Evolutionary conservation across 1,140 invertebrate genomes (phyloP).

Genomic region (Panagrolaimus sp.): DNA sequence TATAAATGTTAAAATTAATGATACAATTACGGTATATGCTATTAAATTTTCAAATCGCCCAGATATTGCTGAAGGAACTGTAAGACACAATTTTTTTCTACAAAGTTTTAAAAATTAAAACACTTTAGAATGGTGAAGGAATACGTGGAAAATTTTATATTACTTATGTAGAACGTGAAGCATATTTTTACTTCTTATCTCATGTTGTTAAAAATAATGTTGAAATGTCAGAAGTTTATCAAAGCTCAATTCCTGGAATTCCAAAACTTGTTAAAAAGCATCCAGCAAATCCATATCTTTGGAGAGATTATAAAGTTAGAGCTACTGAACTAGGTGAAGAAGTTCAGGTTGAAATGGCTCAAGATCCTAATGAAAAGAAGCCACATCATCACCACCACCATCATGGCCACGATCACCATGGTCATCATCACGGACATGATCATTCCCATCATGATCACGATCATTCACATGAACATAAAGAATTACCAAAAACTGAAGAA

Average conservation of each 20-base stretch:
- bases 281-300: neutral
- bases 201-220: neutral
- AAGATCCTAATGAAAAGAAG: slow-evolving; percentile 3
- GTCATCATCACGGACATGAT: neutral
- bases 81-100: neutral
- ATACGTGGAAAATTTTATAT: neutral
- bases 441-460: neutral
- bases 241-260: neutral
- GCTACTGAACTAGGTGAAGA: neutral
- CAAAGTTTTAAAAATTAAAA: neutral
- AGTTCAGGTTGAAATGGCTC: neutral
- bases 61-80: neutral
- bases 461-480: slow-evolving; percentile 3
- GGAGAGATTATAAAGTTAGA: neutral
- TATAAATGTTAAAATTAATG: neutral
- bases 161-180: neutral
- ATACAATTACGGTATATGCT: neutral
- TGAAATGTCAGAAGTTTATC: neutral
- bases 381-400: slow-evolving; percentile 8
- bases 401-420: neutral
- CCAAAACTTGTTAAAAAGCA: neutral
- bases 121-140: neutral
- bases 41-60: slow-evolving; percentile 7
- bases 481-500: neutral
- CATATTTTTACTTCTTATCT: neutral